A percentile compares a stretch with the other conserved stretches of the same genome.
phyloP scores from a whole-genome alignment of 2,113 vertebrate species.

The Fregata magnificens region DNA sequence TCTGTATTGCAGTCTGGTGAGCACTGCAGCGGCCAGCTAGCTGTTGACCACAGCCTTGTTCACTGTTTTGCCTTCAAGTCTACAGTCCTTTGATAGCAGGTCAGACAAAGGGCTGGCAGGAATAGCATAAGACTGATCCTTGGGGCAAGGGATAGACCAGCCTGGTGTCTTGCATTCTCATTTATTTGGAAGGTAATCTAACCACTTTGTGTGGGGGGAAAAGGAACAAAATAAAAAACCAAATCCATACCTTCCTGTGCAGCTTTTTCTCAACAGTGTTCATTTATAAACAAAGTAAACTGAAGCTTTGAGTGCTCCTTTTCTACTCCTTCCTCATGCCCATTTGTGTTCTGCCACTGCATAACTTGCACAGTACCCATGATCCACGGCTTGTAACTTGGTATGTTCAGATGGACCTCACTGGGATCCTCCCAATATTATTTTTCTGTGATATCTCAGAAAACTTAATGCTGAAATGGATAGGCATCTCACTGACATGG shows the following conservation, averaged over 20 bases:
- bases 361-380: neutral
- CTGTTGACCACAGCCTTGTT: neutral
- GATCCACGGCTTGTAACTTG: too few relatives aligned
- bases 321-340: neutral
- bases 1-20: neutral
- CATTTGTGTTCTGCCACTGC: neutral
- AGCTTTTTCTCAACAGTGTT: neutral
- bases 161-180: neutral
- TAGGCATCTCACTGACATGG: neutral
- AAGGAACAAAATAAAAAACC: neutral
- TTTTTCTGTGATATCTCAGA: neutral
- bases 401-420: neutral
- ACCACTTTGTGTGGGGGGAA: neutral
- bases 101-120: neutral
- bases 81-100: neutral
- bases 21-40: neutral
- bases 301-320: neutral
- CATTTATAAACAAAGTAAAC: neutral
- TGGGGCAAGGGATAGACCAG: neutral
- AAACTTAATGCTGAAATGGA: neutral
- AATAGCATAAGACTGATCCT: neutral
- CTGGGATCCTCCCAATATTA: neutral
- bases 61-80: neutral
- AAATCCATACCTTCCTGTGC: neutral
- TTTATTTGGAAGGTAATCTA: neutral